Evolutionary conservation across 2,888 invertebrate genomes (phyloP).

Genomic region (Ptycholaimellus sp.): DNA sequence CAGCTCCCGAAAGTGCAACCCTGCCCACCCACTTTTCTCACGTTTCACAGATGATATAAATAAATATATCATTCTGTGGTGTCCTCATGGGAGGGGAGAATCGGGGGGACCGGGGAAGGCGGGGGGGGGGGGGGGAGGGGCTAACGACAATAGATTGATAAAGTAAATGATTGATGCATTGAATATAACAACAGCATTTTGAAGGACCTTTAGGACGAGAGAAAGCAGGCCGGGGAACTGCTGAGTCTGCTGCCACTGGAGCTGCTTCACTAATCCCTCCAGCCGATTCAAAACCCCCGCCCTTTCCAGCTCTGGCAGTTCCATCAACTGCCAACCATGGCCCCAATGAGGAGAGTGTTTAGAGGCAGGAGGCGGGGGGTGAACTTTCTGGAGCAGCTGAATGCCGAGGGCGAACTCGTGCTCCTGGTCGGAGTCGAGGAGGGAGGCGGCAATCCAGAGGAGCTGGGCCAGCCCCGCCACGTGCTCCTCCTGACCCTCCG

Average conservation of each 20-base stretch:
- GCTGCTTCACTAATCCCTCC: slow-evolving; percentile 57
- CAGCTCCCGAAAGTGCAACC: slow-evolving; percentile 73
- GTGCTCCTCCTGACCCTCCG: slow-evolving; percentile 40
- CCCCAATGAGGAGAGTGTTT: no score
- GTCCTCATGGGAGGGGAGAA: no score
- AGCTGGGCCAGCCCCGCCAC: slow-evolving; percentile 77
- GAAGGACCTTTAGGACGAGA: slow-evolving; percentile 48
- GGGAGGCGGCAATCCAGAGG: slow-evolving; percentile 81
- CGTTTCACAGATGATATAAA: no score
- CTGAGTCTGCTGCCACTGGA: slow-evolving; percentile 55
- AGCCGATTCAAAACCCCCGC: slow-evolving; percentile 68
- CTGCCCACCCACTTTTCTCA: no score
- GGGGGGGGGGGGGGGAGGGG: no score
- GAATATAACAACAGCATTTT: neutral
- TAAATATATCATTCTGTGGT: no score
- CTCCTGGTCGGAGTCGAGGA: slow-evolving; percentile 91
- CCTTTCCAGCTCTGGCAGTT: slow-evolving; percentile 47
- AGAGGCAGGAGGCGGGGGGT: no score
- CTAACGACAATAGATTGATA: no score
- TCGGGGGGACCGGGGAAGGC: no score
- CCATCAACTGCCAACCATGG: slow-evolving; percentile 36
- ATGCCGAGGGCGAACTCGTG: slow-evolving; percentile 85
- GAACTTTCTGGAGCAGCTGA: slow-evolving; percentile 56
- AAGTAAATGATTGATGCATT: no score
- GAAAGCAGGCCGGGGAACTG: slow-evolving; percentile 73